Evolutionary conservation across 2,113 vertebrate species (phyloP).

Genomic region (Bettongia penicillata): DNA sequence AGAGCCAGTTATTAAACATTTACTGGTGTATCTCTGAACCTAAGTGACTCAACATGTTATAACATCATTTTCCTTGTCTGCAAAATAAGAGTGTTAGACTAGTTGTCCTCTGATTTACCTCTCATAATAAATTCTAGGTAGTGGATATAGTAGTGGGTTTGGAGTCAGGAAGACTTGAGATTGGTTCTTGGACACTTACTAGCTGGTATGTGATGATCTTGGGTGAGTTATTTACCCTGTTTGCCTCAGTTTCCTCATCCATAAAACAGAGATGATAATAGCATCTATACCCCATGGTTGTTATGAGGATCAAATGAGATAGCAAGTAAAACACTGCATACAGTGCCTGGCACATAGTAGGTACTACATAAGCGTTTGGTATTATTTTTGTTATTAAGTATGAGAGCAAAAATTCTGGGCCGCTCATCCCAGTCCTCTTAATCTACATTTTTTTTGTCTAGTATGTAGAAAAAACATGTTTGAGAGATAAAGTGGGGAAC

Average conservation of each 20-base stretch:
- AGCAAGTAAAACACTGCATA: neutral
- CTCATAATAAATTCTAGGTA: too few species aligned
- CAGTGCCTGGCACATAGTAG: neutral
- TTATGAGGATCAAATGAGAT: neutral
- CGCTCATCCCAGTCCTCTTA: neutral
- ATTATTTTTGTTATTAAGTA: neutral
- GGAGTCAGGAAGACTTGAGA: neutral
- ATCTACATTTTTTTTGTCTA: neutral
- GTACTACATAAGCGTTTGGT: neutral
- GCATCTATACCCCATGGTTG: neutral
- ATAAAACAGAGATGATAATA: neutral
- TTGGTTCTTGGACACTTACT: neutral
- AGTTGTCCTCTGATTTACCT: too few species aligned
- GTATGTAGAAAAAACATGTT: neutral
- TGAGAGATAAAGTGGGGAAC: neutral
- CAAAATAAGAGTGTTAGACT: too few species aligned
- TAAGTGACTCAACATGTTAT: neutral
- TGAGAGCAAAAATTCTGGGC: too few species aligned
- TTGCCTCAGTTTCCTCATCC: neutral
- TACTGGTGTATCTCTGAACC: neutral
- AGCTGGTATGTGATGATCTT: neutral
- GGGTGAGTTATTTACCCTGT: neutral
- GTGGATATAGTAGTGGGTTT: too few species aligned
- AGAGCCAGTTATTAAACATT: neutral
- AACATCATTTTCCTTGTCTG: too few species aligned